Percentiles rank a stretch among this genome's conserved stretches.
Evolutionary conservation across 2,888 invertebrate species (phyloP).

Genomic region (Congeria kusceri): DNA sequence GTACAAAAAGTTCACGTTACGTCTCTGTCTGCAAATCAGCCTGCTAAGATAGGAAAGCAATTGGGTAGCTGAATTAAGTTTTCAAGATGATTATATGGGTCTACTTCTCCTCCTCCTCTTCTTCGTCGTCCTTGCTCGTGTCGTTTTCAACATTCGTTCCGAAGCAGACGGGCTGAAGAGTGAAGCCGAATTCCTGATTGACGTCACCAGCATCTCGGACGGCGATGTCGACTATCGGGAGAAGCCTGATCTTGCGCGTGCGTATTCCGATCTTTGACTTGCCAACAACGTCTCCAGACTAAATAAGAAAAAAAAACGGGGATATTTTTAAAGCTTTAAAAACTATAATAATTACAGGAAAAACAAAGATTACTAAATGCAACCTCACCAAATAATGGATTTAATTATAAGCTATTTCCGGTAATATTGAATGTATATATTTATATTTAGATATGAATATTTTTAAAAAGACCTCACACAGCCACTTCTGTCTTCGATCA

Average conservation of each 20-base stretch:
- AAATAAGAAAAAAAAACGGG: constrained; percentile 2
- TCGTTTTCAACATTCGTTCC: constrained; percentile 4
- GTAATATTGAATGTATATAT: no score
- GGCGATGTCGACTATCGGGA: constrained; percentile 94
- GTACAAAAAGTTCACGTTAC: no score
- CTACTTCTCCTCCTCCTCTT: background rate
- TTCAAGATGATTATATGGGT: constrained; percentile 9
- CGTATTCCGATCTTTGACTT: constrained; percentile 91
- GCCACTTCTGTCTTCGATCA: no score
- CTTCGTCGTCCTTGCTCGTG: background rate
- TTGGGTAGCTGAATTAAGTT: constrained; percentile 32
- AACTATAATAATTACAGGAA: no score
- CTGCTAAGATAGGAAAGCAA: constrained; percentile 36
- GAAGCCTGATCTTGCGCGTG: constrained; percentile 91
- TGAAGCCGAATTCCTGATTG: constrained; percentile 92
- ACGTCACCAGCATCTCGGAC: constrained; percentile 91
- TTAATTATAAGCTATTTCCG: no score
- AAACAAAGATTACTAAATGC: no score
- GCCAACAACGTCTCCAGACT: constrained; percentile 88
- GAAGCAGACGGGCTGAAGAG: constrained; percentile 95
- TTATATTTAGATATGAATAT: no score
- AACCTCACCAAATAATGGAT: no score
- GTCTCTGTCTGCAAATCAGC: constrained; percentile 22
- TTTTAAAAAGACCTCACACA: no score
- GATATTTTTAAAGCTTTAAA: no score